A percentile compares a stretch with the other conserved stretches of the same genome.
Conservation (phyloP, 2,888 invertebrate genomes). For the Leptinotarsa peninsularis region DNA sequence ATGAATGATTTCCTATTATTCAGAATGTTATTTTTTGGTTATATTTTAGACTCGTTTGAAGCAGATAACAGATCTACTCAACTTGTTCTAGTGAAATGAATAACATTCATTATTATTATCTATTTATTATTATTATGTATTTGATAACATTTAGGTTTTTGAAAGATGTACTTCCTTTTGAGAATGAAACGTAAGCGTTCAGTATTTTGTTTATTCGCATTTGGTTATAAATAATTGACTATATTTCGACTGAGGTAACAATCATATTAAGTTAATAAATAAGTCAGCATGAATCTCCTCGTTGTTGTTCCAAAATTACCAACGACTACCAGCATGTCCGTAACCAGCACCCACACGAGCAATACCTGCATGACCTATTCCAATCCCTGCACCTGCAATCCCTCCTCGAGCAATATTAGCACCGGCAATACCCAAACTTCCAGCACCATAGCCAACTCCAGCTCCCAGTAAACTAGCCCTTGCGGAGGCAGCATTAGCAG, state of each 20-base stretch:
- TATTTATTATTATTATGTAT: too few species aligned
- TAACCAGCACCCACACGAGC: conserved; percentile 20
- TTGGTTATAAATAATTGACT: conserved; percentile 14
- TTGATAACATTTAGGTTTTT: background rate
- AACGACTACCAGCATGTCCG: conserved; percentile 9
- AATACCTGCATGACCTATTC: conserved; percentile 15
- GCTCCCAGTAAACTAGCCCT: conserved; percentile 10
- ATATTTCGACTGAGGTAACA: conserved; percentile 13
- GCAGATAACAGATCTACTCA: too few species aligned
- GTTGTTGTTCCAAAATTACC: background rate
- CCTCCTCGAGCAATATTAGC: conserved; percentile 43
- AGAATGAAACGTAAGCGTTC: background rate
- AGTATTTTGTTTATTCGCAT: conserved; percentile 1
- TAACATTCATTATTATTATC: too few species aligned
- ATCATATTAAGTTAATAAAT: conserved; percentile 17
- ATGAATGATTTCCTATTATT: too few species aligned
- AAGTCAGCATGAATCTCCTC: background rate
- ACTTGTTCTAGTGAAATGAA: too few species aligned
- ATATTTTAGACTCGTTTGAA: too few species aligned
- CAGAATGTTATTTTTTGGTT: too few species aligned
- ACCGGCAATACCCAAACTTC: conserved; percentile 26
- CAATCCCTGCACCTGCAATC: conserved; percentile 29
- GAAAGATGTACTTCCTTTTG: background rate
- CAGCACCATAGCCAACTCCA: conserved; percentile 38
- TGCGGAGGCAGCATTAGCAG: background rate